A percentile compares a stretch with the other conserved stretches of the same genome.
These are phyloP conservation scores for Amaurobius ferox DNA, from an alignment of 2,888 invertebrate genomes.

Conservation along the genomic window DNA sequence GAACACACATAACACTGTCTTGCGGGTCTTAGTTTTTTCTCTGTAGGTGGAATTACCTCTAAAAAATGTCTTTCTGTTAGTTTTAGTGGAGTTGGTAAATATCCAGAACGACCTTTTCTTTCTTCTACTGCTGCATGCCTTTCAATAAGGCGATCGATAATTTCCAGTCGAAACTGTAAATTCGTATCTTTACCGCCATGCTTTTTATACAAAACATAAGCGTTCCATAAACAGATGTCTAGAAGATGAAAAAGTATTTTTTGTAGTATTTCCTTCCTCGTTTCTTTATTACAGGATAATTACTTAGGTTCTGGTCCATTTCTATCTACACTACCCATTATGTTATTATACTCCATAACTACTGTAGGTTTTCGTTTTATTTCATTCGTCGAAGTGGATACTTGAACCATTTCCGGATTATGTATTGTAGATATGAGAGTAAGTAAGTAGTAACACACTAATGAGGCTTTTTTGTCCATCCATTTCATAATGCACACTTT, in stretches of 20 bases:
- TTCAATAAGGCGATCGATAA: slow-evolving; percentile 32
- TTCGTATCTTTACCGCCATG: slow-evolving; percentile 24
- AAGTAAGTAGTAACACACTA: too few species aligned
- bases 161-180: slow-evolving; percentile 23
- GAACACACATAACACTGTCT: slow-evolving; percentile 22
- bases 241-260: slow-evolving; percentile 22
- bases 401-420: slow-evolving; percentile 30
- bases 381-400: not conserved
- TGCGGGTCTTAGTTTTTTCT: not conserved
- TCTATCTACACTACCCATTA: too few species aligned
- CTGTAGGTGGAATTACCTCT: slow-evolving; percentile 27
- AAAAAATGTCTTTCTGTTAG: slow-evolving; percentile 38
- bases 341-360: not conserved
- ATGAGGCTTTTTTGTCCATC: slow-evolving; percentile 39
- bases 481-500: too few species aligned
- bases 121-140: slow-evolving; percentile 18
- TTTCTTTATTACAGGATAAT: slow-evolving; percentile 19
- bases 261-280: slow-evolving; percentile 25
- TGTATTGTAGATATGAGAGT: not conserved
- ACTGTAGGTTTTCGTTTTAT: not conserved
- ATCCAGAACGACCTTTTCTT: slow-evolving; percentile 23
- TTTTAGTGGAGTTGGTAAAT: slow-evolving; percentile 8
- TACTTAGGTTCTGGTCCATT: slow-evolving; percentile 22
- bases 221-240: too few species aligned
- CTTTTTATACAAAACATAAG: too few species aligned